Evolutionary conservation across 1,140 invertebrate species (phyloP), one percentile per base, ranked within the genome.

Genomic region (Bombus turneri): DNA sequence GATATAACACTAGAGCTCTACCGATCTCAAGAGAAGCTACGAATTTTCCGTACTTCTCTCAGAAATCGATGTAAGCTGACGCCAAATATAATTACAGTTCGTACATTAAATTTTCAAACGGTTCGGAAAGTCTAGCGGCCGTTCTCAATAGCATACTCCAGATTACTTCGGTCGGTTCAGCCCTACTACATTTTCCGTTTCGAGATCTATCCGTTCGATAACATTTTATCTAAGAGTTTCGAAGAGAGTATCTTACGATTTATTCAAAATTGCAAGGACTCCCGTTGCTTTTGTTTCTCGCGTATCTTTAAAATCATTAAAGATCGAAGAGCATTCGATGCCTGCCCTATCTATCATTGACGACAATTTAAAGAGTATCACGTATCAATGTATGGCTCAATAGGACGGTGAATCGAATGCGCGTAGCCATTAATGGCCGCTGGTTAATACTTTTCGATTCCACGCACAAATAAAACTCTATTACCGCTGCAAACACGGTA

Each of bases 51-150:
- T 12, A 34, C 25, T n/a, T 68, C 68, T 37, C 39, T n/a, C 41
- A 53, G 68, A 76, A 76, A 86, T 86, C 86, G 86, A 86, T 86
- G 31, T 84, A 86, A 86, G 73, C 81, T 47, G 82, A 25, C 68
- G 75, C 82, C 84, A 86, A 84, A 84, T 86, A 86, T 86, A 84
- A 84, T 86, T 86, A 66, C 68, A 43, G 57, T 84, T 59, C 57
- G 73, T 25, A 62, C 62, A 80, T 85, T 84, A 87, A 87, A 85
- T 85, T 85, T 87, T 87, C 76, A 86, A 78, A 69, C 34, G 12
- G 69, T 37, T 64, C 75, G 76, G 47, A 68, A 41, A 37, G 75
- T 39, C 76, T 66, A 47, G 43, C 53, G 34, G 34, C 8, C 57
- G 81, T 59, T 74, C 39, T 53, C 75, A 31, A 71, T 82, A 80